Base-by-base conservation (phyloP, 2,113 vertebrate genomes). In the Salvelinus fontinalis region DNA sequence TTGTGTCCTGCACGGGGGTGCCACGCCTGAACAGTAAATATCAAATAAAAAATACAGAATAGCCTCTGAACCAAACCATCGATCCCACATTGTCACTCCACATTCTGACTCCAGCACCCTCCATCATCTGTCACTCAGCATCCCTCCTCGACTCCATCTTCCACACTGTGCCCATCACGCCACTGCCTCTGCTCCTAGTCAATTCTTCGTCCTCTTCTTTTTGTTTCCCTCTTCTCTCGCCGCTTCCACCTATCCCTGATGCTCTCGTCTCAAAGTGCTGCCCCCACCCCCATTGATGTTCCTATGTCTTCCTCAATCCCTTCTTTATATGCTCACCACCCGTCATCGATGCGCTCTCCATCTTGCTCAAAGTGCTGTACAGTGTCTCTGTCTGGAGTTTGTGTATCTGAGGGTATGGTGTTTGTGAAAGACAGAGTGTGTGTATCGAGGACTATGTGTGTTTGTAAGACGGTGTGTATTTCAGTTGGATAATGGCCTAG, bases 131-230 rank as follows among this genome's bases (percentile, higher is more conserved):
- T 69, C 70, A 29, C 5, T n/a, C 12, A 22, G 7, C 26, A 22
- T 29, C 18, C 26, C 26, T 31, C 44, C 20, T 69, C 29, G 13
- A 54, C n/a, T 69, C 18, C 44, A 75, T 75, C 49, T 68, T 68
- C 48, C 39, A 75, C 72, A 34, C 12, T 65, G 31, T 49, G 9
- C 57, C 29, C 34, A 44, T 16, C 57, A n/a, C 39, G 9, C 39
- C 39, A 26, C n/a, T 60, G 7, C 24, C 14, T 62, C n/a, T 29
- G 39, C 39, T 44, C 57, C 0, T 27, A 34, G 7, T 59, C 57
- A 22, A 9, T 13, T 6, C 12, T 26, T 70, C 34, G 16, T n/a
- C 16, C 67, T 16, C 31, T 39, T 69, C 31, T 39, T 39, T 9
- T 39, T 39, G 39, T 39, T 39, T 1, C 39, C 39, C 34, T 6